Evolutionary conservation across 1,140 invertebrate species (phyloP).

Genomic region (Drosophila novamexicana): DNA sequence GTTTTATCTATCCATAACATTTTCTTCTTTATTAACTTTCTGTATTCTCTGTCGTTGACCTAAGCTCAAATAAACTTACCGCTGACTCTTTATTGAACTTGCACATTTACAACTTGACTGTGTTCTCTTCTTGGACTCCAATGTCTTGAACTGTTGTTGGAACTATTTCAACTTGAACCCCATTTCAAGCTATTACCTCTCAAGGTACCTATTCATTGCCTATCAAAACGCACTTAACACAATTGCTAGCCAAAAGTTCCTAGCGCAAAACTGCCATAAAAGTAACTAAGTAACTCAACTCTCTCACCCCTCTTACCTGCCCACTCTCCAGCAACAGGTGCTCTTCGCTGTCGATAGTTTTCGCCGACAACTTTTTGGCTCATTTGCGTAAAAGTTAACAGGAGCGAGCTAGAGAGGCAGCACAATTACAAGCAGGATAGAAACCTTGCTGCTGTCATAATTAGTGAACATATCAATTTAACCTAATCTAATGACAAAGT

Average conservation of each 20-base stretch:
- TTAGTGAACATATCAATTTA: slow-evolving; percentile 41
- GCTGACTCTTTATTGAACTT: slow-evolving; percentile 27
- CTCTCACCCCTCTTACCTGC: neutral
- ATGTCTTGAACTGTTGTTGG: slow-evolving; percentile 29
- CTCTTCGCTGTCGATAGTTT: slow-evolving; percentile 62
- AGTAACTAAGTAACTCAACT: slow-evolving; percentile 64
- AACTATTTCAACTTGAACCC: slow-evolving; percentile 24
- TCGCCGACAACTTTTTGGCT: slow-evolving; percentile 68
- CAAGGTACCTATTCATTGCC: slow-evolving; percentile 55
- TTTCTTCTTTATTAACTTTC: neutral
- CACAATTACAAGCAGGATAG: neutral
- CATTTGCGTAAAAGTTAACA: slow-evolving; percentile 72
- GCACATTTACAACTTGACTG: slow-evolving; percentile 7
- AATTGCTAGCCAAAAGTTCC: slow-evolving; percentile 77
- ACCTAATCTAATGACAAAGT: slow-evolving; percentile 36
- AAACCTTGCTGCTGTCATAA: slow-evolving; percentile 25
- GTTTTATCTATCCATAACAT: neutral
- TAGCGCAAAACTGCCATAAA: slow-evolving; percentile 66
- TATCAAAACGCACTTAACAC: slow-evolving; percentile 80
- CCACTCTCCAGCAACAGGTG: slow-evolving; percentile 54
- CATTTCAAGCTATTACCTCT: slow-evolving; percentile 13
- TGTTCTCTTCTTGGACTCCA: slow-evolving; percentile 9
- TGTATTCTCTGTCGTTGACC: neutral
- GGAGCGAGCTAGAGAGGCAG: neutral
- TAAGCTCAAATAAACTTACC: slow-evolving; percentile 23